Evolutionary conservation across 2,113 vertebrate species (phyloP), one percentile per base, ranked within the genome.

Genomic region (Ophthalmolycus amberensis): DNA sequence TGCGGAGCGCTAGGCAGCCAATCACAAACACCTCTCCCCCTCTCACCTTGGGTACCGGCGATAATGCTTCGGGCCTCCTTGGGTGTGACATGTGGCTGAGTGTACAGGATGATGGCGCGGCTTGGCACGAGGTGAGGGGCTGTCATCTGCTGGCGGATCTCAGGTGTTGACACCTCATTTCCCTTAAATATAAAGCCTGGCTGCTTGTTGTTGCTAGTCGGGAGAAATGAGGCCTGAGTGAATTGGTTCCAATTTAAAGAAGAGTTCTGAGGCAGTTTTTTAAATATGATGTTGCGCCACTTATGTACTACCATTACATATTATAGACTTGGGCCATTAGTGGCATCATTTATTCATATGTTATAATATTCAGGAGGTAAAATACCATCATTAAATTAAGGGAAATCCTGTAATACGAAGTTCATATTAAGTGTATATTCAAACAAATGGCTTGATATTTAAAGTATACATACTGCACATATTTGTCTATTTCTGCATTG

Each of bases 111-210:
- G 66, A 70, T 9, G 46, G 69, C 70, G 60, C 62, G 75, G 75
- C 84, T 77, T 79, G 83, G 75, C 83, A 75, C 0, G 0, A 38
- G 29, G 60, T 52, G 76, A 67, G 48, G 40, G 20, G 68, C 70
- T 62, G 79, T 87, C 76, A 34, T 73, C 72, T 70, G 59, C 48
- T 44, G 38, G 37, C 27, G 50, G 79, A 79, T 82, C 81, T 76
- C 76, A 59, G 77, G 82, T 83, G 85, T 86, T 84, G 90, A 85
- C 85, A 62, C 84, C 62, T 90, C 64, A 44, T 89, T 88, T 84
- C 56, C 50, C 3, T 25, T 81, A 48, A 83, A 54, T 15, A 46
- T 16, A 48, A 80, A 80, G 32, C 68, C 64, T n/a, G 75, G 59
- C 76, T 48, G 44, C 40, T 69, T 67, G n/a, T 69, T 20, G 44